Evolutionary conservation across 2,888 invertebrate genomes (phyloP).

Genomic region (Panzeria rudis): DNA sequence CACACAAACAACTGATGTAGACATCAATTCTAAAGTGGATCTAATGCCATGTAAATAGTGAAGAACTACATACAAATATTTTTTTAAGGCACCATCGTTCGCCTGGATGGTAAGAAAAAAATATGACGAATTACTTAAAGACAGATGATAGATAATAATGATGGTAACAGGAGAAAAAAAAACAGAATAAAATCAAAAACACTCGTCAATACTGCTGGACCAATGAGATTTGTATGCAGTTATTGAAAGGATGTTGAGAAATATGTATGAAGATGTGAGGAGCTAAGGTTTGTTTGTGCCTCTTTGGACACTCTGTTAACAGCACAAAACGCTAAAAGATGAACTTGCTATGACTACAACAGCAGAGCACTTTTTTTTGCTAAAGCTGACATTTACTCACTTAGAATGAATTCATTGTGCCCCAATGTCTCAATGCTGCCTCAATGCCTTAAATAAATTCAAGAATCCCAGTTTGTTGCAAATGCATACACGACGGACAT

Average conservation of each 20-base stretch:
- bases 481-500: not conserved
- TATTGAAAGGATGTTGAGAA: constrained; percentile 13
- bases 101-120: not conserved
- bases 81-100: not conserved
- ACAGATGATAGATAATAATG: constrained; percentile 64
- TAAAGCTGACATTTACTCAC: not conserved
- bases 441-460: not conserved
- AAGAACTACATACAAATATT: constrained; percentile 20
- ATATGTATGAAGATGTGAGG: not conserved
- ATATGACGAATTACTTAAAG: constrained; percentile 64
- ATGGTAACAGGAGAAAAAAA: not conserved
- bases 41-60: constrained; percentile 61
- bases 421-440: constrained; percentile 2
- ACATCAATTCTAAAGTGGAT: constrained; percentile 52
- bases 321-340: not conserved
- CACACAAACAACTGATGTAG: constrained; percentile 52
- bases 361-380: not conserved
- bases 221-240: constrained; percentile 44
- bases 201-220: constrained; percentile 24
- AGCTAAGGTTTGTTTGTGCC: not conserved
- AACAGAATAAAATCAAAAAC: constrained; percentile 6
- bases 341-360: not conserved
- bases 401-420: constrained; percentile 8
- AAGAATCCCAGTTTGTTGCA: not conserved
- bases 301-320: not conserved